Base-by-base conservation (phyloP, 1,140 invertebrate genomes). In the Hylyphantes graminicola region DNA sequence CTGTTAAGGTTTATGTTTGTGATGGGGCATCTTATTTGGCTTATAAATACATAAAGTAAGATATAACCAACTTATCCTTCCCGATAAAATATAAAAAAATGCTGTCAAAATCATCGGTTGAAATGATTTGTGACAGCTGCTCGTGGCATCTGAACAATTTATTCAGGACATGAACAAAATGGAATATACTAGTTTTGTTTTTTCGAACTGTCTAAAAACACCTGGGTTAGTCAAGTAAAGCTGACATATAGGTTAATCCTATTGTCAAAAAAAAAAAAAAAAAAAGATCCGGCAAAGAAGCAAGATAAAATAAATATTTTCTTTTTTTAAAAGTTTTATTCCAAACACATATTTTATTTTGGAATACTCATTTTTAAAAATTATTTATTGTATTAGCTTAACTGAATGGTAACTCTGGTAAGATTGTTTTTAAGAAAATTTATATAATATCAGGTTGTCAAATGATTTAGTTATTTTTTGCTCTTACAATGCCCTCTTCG, bases 81-180 rank as follows among this genome's bases (percentile, higher is more conserved):
- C 19, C 15, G 51, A 21, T 13, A 50, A 74, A 74, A 74, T 21
- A 74, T 57, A 74, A 74, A 57, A 50, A 74, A 59, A 21, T 12
- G 48, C 19, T 74, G 72, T 55, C 72, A 59, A 74, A 74, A 74
- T 74, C 72, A 74, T 74, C 35, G 51, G 72, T 74, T 74, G 72
- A 74, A 74, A 74, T 74, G 72, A 74, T 53, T 74, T 74, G 72
- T 74, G 72, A 74, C 72, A 53, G 72, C 72, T 74, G 72, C 17
- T 55, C n/a, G 53, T 59, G 72, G 72, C 72, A 74, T 74, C 72
- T 74, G 72, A 55, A 74, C 53, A 74, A 74, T 74, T 74, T 74
- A 74, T 74, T 74, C 72, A 74, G 72, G 54, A 74, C 54, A 53
- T 74, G 54, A 55, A 74, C 53, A 74, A 57, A 74, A 74, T 74